Evolutionary conservation across 2,113 vertebrate species (phyloP), one percentile per base, ranked within the genome.

Genomic region (Anoura caudifer): DNA sequence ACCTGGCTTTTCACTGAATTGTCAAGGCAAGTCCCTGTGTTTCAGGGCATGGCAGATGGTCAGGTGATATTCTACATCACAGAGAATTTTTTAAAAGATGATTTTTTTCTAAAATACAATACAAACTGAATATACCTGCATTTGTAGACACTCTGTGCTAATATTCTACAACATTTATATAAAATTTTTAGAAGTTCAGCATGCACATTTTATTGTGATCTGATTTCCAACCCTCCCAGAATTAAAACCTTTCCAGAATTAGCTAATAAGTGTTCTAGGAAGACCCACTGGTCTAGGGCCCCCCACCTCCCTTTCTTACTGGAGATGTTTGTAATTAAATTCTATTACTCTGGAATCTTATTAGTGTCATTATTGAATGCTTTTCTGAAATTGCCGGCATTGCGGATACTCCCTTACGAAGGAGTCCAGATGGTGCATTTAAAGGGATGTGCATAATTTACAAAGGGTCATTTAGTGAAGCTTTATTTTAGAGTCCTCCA

Each of bases 361-460:
- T 98, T 98, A 98, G 98, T 96, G 95, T 96, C 97, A 98, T 98
- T 98, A 98, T 98, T 98, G 98, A 98, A 97, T 96, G 98, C 96
- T 97, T 90, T 98, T 98, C 96, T 98, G 97, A 97, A 98, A 98
- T 43, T 98, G 96, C 86, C 97, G 92, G 73, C 97, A 97, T 96
- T 97, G 91, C 98, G 97, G 89, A 91, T 93, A 92, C 81, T 98
- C 97, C 97, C 97, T 97, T 85, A 73, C 94, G 84, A 98, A 98
- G 95, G 90, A 95, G 96, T 98, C 98, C 98, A 99, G 98, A 99
- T 98, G 98, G 98, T 97, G 97, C 0, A 2, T 98, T 98, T 98
- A 99, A 98, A 98, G 98, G 97, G 98, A 98, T 97, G 98, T 99
- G 98, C 97, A 99, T 99, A 98, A 99, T 99, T 99, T 98, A 99